phyloP scores from a whole-genome alignment of 2,113 vertebrate species.

The Oophaga pumilio region DNA sequence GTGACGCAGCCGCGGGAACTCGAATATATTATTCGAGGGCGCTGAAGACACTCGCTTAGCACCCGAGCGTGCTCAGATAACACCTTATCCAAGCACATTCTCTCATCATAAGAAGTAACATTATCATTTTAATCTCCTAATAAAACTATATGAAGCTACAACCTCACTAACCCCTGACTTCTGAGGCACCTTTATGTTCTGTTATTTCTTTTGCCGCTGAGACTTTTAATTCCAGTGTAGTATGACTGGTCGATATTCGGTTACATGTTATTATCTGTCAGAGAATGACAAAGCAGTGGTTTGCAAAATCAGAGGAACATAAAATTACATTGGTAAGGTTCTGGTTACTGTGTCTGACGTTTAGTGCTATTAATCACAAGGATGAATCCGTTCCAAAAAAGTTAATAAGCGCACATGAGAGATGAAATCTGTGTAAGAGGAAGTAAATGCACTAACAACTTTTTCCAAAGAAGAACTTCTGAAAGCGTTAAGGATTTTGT shows the following conservation, averaged over 20 bases:
- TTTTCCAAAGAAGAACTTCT: neutral
- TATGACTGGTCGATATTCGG: slow-evolving; percentile 26
- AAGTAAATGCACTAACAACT: slow-evolving; percentile 4
- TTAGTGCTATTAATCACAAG: slow-evolving; percentile 24
- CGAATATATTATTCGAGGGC: too few relatives aligned
- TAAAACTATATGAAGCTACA: neutral
- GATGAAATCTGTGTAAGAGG: slow-evolving; percentile 5
- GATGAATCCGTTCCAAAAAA: slow-evolving; percentile 30
- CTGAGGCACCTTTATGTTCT: neutral
- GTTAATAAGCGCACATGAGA: slow-evolving; percentile 25
- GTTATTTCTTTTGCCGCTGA: slow-evolving; percentile 53
- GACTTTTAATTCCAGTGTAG: slow-evolving; percentile 54
- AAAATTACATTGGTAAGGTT: slow-evolving; percentile 26
- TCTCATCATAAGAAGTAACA: neutral
- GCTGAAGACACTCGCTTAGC: too few relatives aligned
- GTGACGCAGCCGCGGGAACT: too few relatives aligned
- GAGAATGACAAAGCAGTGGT: slow-evolving; percentile 42
- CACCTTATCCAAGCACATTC: too few relatives aligned
- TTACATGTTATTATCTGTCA: slow-evolving; percentile 41
- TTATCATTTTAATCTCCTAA: neutral
- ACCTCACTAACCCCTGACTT: neutral
- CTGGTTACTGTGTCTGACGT: slow-evolving; percentile 36
- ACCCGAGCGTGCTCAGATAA: too few relatives aligned
- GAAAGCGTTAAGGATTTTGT: neutral
- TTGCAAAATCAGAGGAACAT: slow-evolving; percentile 27